A percentile compares a stretch with the other conserved stretches of the same genome.
phyloP scores from a whole-genome alignment of 2,888 invertebrate species.

The Meta bourneti region DNA sequence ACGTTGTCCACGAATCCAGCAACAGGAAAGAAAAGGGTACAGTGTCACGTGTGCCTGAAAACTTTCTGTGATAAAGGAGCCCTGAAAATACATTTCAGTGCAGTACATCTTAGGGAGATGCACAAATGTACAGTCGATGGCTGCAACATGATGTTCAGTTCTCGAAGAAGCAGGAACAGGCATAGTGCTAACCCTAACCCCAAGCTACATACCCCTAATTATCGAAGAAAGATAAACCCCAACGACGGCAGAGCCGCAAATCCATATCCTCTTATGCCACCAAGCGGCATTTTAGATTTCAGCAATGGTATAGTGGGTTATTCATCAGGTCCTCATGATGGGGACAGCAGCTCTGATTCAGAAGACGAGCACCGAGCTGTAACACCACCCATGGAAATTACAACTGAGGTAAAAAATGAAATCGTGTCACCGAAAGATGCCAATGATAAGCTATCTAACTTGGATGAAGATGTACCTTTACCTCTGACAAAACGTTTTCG shows the following conservation, averaged over 20 bases:
- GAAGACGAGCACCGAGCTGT: slow-evolving; percentile 50
- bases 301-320: slow-evolving; percentile 54
- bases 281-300: slow-evolving; percentile 60
- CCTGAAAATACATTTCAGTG: slow-evolving; percentile 98
- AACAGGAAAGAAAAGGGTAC: slow-evolving; percentile 97
- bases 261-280: slow-evolving; percentile 85
- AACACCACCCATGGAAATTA: slow-evolving; percentile 3
- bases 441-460: neutral
- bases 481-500: slow-evolving; percentile 77
- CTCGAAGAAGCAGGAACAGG: slow-evolving; percentile 94
- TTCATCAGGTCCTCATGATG: slow-evolving; percentile 54
- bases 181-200: slow-evolving; percentile 99
- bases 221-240: slow-evolving; percentile 95
- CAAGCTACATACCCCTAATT: slow-evolving; percentile 96
- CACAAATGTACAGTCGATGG: slow-evolving; percentile 99
- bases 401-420: slow-evolving; percentile 34
- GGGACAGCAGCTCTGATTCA: slow-evolving; percentile 63
- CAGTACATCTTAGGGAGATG: slow-evolving; percentile 99
- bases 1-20: slow-evolving; percentile 95
- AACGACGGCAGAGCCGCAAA: slow-evolving; percentile 95
- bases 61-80: slow-evolving; percentile 99
- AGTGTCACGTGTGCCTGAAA: slow-evolving; percentile 98
- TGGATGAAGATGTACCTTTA: slow-evolving; percentile 63
- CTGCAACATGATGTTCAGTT: slow-evolving; percentile 99
- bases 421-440: neutral